A percentile compares a stretch with the other conserved stretches of the same genome.
These are phyloP conservation scores for Neoarius graeffei DNA, from an alignment of 2,113 vertebrate species.

Conservation along the genomic window DNA sequence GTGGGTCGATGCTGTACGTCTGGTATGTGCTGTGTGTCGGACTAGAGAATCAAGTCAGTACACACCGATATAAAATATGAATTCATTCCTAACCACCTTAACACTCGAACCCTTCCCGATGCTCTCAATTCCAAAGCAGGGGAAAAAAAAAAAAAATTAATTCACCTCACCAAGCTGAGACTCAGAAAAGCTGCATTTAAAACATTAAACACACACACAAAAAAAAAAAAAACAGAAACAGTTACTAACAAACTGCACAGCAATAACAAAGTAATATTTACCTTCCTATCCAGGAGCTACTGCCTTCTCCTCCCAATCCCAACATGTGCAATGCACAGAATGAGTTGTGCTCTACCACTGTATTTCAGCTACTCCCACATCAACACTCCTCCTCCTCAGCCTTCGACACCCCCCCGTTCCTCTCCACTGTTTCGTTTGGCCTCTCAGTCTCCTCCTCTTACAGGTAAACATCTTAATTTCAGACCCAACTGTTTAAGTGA, in stretches of 20 bases:
- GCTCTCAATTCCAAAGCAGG: background rate
- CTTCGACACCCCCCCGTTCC: constrained; percentile 61
- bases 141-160: too few relatives aligned
- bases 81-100: background rate
- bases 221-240: constrained; percentile 24
- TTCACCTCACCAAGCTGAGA: background rate
- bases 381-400: constrained; percentile 59
- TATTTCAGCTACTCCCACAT: constrained; percentile 43
- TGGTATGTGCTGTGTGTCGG: background rate
- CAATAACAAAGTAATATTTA: background rate
- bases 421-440: constrained; percentile 28
- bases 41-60: background rate
- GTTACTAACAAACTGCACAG: background rate
- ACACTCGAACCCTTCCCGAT: background rate
- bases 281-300: constrained; percentile 14
- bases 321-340: constrained; percentile 57
- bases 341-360: constrained; percentile 60
- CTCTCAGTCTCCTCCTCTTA: constrained; percentile 10
- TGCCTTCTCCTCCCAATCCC: constrained; percentile 50
- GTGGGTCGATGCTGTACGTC: background rate
- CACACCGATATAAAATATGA: background rate
- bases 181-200: background rate
- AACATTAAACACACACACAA: constrained; percentile 17
- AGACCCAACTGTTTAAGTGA: background rate
- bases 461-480: constrained; percentile 27